phyloP scores from a whole-genome alignment of 1,140 invertebrate species.

The Papilio polytes region DNA sequence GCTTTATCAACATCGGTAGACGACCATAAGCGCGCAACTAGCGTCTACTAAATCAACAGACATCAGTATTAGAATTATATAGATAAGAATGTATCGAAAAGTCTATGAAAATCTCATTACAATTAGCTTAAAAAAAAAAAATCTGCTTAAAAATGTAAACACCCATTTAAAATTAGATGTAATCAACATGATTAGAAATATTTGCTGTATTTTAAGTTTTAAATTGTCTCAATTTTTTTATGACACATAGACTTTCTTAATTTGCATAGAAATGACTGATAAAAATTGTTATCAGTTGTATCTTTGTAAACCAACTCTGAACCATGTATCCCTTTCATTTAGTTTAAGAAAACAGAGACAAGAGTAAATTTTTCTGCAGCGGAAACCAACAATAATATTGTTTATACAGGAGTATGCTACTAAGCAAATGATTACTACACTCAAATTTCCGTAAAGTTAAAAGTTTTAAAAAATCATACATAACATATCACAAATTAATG shows the following conservation, averaged over 20 bases:
- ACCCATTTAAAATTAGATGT: not conserved
- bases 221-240: not conserved
- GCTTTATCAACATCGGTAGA: constrained; percentile 30
- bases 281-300: not conserved
- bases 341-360: not conserved
- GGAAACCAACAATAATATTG: too few species aligned
- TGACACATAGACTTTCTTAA: not conserved
- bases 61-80: not conserved
- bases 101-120: not conserved
- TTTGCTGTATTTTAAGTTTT: not conserved
- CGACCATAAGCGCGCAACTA: not conserved
- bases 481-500: too few species aligned
- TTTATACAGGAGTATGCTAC: too few species aligned
- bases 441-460: not conserved
- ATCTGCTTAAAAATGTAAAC: not conserved
- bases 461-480: not conserved
- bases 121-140: not conserved
- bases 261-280: not conserved
- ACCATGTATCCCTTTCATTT: not conserved
- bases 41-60: not conserved
- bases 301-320: not conserved
- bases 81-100: not conserved
- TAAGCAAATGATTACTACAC: not conserved
- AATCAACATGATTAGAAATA: not conserved
- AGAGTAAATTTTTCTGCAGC: not conserved